phyloP scores from a whole-genome alignment of 2,113 vertebrate genomes.

The Cyanoramphus novaezelandiae region DNA sequence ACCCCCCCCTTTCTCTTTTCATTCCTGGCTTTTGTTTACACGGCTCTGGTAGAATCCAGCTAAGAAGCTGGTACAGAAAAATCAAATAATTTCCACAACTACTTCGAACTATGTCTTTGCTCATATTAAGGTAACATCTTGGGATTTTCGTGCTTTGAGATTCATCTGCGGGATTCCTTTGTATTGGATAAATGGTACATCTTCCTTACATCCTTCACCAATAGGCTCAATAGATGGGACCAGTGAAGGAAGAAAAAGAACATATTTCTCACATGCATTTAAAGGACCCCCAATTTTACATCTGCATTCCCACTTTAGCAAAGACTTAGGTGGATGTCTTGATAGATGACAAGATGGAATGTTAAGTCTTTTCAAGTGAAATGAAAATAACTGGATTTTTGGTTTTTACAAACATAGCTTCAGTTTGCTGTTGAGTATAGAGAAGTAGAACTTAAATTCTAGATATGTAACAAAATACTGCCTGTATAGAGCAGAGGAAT shows the following conservation, averaged over 20 bases:
- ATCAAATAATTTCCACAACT: background rate
- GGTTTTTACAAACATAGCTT: background rate
- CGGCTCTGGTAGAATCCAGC: background rate
- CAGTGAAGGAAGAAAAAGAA: background rate
- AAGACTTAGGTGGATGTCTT: background rate
- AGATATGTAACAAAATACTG: background rate
- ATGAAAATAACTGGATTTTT: background rate
- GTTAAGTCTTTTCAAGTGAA: background rate
- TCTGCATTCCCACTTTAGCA: background rate
- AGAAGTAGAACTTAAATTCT: background rate
- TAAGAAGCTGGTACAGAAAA: background rate
- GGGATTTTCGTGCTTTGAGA: background rate
- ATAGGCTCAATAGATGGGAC: background rate
- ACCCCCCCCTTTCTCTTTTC: background rate
- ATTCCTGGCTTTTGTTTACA: background rate
- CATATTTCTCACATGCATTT: background rate
- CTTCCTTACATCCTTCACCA: background rate
- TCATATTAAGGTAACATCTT: background rate
- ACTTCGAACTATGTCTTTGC: background rate
- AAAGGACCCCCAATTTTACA: background rate
- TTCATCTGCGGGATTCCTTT: background rate
- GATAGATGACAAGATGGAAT: background rate
- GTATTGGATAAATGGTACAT: background rate
- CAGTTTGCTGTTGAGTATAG: background rate
- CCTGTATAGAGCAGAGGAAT: background rate